Evolutionary conservation across 2,797 vertebrate species (phyloP).

Genomic region (Oryzias sinensis): DNA sequence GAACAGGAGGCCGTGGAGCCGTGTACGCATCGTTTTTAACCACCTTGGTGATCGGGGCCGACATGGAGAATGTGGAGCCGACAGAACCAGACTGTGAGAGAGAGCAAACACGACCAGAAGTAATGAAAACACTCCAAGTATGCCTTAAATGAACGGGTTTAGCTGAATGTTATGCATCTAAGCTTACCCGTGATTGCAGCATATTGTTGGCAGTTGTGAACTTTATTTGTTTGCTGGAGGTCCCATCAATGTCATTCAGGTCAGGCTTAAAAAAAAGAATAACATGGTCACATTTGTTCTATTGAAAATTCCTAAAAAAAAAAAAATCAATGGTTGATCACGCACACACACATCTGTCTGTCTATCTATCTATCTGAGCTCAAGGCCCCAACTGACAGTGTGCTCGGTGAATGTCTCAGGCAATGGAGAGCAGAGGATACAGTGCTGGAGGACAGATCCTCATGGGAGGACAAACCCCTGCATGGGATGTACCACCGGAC

Average conservation of each 20-base stretch:
- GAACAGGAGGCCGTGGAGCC: conserved; percentile 76
- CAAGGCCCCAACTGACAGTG: too few relatives aligned
- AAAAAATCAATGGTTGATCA: too few relatives aligned
- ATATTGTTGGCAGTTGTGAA: conserved; percentile 80
- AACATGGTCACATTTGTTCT: too few relatives aligned
- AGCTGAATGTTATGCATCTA: neutral
- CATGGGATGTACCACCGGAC: too few relatives aligned
- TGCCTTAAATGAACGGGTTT: rapidly evolving
- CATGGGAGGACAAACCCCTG: too few relatives aligned
- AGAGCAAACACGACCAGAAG: neutral
- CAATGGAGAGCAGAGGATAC: too few relatives aligned
- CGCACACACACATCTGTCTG: too few relatives aligned
- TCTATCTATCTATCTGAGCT: too few relatives aligned
- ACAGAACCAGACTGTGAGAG: conserved; percentile 74
- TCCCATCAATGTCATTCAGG: conserved; percentile 74
- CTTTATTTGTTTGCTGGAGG: conserved; percentile 88
- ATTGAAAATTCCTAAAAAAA: too few relatives aligned
- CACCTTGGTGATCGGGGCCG: conserved; percentile 92
- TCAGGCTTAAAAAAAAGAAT: conserved; percentile 49
- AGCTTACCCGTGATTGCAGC: conserved; percentile 70
- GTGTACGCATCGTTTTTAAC: conserved; percentile 95
- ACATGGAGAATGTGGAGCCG: conserved; percentile 82
- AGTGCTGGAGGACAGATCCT: too few relatives aligned
- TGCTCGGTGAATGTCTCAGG: too few relatives aligned
- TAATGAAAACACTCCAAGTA: neutral